Evolutionary conservation across 2,888 invertebrate species (phyloP).

Genomic region (Netelia inedita): DNA sequence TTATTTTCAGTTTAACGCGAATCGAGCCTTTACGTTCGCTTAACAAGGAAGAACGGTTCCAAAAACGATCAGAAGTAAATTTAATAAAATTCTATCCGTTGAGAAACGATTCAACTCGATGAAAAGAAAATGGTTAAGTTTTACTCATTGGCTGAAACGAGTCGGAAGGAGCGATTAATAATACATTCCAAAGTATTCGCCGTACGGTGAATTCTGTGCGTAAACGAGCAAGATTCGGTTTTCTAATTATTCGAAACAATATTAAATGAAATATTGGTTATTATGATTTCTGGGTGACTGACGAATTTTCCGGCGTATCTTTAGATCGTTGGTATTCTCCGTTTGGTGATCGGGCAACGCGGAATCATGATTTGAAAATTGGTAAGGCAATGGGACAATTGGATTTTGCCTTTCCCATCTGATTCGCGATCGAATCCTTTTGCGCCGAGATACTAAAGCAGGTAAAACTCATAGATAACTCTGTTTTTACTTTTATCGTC

Average conservation of each 20-base stretch:
- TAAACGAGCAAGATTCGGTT: background rate
- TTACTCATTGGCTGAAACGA: too few relatives aligned
- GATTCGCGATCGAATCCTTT: background rate
- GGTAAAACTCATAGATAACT: background rate
- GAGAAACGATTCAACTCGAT: too few relatives aligned
- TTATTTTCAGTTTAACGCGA: background rate
- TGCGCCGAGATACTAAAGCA: background rate
- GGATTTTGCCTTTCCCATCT: background rate
- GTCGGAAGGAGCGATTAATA: background rate
- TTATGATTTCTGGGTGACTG: background rate
- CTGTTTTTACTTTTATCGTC: background rate
- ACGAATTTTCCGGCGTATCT: too few relatives aligned
- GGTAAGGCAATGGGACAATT: background rate
- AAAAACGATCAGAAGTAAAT: conserved; percentile 15
- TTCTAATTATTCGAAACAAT: conserved; percentile 14
- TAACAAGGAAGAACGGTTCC: background rate
- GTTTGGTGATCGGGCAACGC: too few relatives aligned
- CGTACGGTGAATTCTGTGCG: conserved; percentile 12
- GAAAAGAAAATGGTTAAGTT: too few relatives aligned
- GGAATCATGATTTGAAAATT: background rate
- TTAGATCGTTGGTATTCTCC: too few relatives aligned
- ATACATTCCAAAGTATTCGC: conserved; percentile 56
- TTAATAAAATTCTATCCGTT: background rate
- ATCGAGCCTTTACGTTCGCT: background rate
- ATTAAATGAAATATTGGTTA: background rate